These are phyloP conservation scores for Dromas ardeola DNA, from an alignment of 2,113 vertebrate genomes.

Conservation along the genomic window DNA sequence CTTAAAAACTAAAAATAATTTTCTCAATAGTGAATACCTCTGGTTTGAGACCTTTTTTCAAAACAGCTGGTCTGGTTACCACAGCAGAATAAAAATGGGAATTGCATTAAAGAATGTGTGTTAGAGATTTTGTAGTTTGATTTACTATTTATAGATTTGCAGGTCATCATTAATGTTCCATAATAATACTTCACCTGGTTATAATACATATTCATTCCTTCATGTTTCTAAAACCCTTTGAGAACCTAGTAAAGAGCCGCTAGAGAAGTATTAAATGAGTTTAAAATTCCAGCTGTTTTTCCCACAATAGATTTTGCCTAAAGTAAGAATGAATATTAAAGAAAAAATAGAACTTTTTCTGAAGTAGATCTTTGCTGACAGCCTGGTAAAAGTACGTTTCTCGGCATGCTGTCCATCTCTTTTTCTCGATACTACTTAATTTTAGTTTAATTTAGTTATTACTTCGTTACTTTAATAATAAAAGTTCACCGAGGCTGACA, in stretches of 20 bases:
- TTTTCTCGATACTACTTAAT: not conserved
- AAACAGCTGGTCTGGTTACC: not conserved
- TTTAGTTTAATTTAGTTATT: not conserved
- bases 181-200: conserved; percentile 10
- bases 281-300: conserved; percentile 40
- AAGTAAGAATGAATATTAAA: conserved; percentile 34
- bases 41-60: not conserved
- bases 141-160: conserved; percentile 21
- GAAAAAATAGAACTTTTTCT: not conserved
- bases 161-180: not conserved
- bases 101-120: not conserved
- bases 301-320: not conserved
- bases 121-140: not conserved
- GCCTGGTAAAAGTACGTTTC: not conserved
- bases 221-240: not conserved
- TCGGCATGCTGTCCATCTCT: not conserved
- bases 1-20: not conserved
- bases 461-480: not conserved
- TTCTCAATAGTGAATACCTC: not conserved
- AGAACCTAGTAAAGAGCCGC: not conserved
- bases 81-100: not conserved
- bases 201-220: not conserved
- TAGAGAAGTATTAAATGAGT: conserved; percentile 16
- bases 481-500: not conserved
- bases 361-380: not conserved